A percentile compares a stretch with the other conserved stretches of the same genome.
Evolutionary conservation across 2,888 invertebrate species (phyloP).

Genomic region (Apoda limacodes): DNA sequence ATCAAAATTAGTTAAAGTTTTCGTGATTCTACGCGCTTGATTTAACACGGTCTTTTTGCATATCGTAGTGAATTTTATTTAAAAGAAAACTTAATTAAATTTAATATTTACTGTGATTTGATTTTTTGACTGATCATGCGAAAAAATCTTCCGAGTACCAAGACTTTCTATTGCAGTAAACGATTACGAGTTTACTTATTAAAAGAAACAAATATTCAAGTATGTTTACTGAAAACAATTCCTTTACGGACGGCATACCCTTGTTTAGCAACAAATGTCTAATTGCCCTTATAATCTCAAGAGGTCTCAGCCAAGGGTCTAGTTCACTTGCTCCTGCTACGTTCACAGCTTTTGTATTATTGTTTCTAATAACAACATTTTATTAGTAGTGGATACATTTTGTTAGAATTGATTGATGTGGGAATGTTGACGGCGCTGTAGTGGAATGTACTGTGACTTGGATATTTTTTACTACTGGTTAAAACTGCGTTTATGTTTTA

Average conservation of each 20-base stretch:
- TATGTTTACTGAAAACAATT: slow-evolving; percentile 61
- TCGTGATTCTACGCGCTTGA: too few relatives aligned
- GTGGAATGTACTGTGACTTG: slow-evolving; percentile 9
- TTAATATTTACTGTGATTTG: too few relatives aligned
- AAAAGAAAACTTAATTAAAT: too few relatives aligned
- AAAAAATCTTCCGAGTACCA: slow-evolving; percentile 31
- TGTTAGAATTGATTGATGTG: slow-evolving; percentile 57
- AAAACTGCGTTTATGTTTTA: too few relatives aligned
- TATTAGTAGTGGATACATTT: slow-evolving; percentile 32
- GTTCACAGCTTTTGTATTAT: slow-evolving; percentile 36
- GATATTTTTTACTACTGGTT: slow-evolving; percentile 6
- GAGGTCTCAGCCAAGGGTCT: slow-evolving; percentile 36
- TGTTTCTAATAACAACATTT: slow-evolving; percentile 50
- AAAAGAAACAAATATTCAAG: too few relatives aligned
- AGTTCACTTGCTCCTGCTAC: slow-evolving; percentile 32
- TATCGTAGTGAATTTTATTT: too few relatives aligned
- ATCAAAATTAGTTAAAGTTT: too few relatives aligned
- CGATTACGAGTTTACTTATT: slow-evolving; percentile 33
- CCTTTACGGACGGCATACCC: slow-evolving; percentile 39
- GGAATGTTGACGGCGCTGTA: slow-evolving; percentile 28
- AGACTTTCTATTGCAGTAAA: slow-evolving; percentile 25
- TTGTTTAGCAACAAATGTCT: slow-evolving; percentile 44
- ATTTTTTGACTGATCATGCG: slow-evolving; percentile 8
- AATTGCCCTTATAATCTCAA: too few relatives aligned
- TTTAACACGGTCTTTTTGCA: too few relatives aligned